Percentiles rank a stretch among this genome's conserved stretches.
Evolutionary conservation across 2,888 invertebrate genomes (phyloP).

Genomic region (Hedya salicella): DNA sequence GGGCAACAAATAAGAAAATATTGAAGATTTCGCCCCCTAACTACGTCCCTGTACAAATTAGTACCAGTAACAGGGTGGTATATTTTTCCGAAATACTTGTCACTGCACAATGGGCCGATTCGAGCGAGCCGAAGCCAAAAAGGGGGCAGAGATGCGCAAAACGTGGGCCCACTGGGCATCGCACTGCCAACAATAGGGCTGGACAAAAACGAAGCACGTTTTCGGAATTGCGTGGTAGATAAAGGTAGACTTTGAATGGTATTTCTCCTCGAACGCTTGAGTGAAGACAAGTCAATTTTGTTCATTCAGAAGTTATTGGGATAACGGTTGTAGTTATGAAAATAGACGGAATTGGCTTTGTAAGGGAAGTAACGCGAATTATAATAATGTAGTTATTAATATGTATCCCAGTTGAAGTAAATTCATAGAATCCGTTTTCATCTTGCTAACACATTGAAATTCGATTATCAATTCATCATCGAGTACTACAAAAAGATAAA

Average conservation of each 20-base stretch:
- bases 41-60: conserved; percentile 73
- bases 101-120: conserved; percentile 69
- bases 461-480: no score
- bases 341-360: neutral
- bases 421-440: no score
- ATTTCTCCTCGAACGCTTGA: conserved; percentile 41
- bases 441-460: no score
- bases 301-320: conserved; percentile 35
- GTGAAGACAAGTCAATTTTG: conserved; percentile 40
- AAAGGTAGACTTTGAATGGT: conserved; percentile 56
- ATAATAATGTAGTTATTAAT: no score
- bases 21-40: conserved; percentile 41
- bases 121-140: conserved; percentile 61
- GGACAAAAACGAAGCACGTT: conserved; percentile 44
- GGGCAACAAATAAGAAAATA: neutral
- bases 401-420: no score
- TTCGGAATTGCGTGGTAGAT: conserved; percentile 48
- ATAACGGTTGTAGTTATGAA: neutral
- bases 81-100: conserved; percentile 78
- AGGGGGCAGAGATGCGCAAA: conserved; percentile 70
- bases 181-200: conserved; percentile 52
- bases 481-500: no score
- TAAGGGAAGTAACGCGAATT: neutral
- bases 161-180: conserved; percentile 54
- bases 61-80: conserved; percentile 79